These are phyloP conservation scores for Leuciscus waleckii DNA, from an alignment of 2,797 vertebrate species.

Conservation along the genomic window DNA sequence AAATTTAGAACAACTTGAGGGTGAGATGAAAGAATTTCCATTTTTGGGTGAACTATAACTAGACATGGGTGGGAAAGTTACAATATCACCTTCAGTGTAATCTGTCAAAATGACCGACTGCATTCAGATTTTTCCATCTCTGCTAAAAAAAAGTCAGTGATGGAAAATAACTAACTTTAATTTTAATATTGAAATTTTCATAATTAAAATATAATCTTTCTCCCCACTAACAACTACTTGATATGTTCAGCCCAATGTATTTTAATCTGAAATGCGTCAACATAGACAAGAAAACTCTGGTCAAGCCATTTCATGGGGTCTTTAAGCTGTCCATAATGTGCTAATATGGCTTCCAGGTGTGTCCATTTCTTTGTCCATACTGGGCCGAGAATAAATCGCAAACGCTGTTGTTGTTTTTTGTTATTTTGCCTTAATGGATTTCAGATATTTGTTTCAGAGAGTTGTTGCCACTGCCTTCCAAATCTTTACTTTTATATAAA, in stretches of 20 bases:
- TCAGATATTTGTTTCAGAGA: slow-evolving; percentile 1
- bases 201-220: not conserved
- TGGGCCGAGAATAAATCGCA: not conserved
- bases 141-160: no score
- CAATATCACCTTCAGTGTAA: no score
- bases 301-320: not conserved
- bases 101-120: no score
- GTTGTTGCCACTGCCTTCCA: not conserved
- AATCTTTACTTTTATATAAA: not conserved
- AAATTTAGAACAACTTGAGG: no score
- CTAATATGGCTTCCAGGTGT: not conserved
- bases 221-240: not conserved
- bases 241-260: not conserved
- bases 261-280: not conserved
- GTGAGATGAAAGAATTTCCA: no score
- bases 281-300: not conserved
- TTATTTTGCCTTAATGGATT: not conserved
- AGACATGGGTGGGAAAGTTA: no score
- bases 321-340: not conserved
- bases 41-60: no score
- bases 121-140: no score
- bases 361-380: not conserved
- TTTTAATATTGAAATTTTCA: no score
- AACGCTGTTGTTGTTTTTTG: not conserved
- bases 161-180: no score